Evolutionary conservation across 1,140 invertebrate genomes (phyloP).

Genomic region (Drosophila hydei): DNA sequence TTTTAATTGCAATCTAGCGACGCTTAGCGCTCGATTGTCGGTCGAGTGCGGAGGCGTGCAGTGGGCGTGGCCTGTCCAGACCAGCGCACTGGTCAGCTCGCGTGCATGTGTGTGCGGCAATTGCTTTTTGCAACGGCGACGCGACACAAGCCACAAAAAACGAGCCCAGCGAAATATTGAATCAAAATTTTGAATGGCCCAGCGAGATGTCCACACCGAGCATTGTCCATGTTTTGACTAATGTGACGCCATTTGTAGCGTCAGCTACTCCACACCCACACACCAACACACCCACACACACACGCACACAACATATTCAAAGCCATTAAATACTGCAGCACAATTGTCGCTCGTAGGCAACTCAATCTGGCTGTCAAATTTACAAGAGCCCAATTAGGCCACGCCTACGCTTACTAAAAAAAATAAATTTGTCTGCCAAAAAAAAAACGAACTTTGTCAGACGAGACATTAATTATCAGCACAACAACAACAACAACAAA

Average conservation of each 20-base stretch:
- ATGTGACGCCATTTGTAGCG: conserved; percentile 41
- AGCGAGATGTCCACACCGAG: conserved; percentile 26
- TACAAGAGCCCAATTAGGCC: conserved; percentile 39
- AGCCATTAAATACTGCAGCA: conserved; percentile 43
- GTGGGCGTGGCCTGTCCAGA: background rate
- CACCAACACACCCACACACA: background rate
- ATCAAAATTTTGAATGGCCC: conserved; percentile 39
- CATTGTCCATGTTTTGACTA: conserved; percentile 48
- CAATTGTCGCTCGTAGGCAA: conserved; percentile 35
- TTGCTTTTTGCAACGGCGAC: conserved; percentile 25
- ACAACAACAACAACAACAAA: background rate
- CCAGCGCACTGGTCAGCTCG: background rate
- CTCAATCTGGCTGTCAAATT: conserved; percentile 38
- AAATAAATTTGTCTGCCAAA: conserved; percentile 12
- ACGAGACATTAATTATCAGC: conserved; percentile 34
- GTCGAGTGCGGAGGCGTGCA: conserved; percentile 28
- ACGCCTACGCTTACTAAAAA: conserved; percentile 6
- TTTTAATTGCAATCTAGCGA: conserved; percentile 77
- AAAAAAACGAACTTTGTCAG: conserved; percentile 1
- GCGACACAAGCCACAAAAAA: background rate
- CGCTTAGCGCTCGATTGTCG: conserved; percentile 50
- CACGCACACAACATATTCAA: conserved; percentile 15
- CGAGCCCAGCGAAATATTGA: conserved; percentile 29
- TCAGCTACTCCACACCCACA: conserved; percentile 1
- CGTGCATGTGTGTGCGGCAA: conserved; percentile 19